phyloP scores from a whole-genome alignment of 2,113 vertebrate species.

The Asarcornis scutulata region DNA sequence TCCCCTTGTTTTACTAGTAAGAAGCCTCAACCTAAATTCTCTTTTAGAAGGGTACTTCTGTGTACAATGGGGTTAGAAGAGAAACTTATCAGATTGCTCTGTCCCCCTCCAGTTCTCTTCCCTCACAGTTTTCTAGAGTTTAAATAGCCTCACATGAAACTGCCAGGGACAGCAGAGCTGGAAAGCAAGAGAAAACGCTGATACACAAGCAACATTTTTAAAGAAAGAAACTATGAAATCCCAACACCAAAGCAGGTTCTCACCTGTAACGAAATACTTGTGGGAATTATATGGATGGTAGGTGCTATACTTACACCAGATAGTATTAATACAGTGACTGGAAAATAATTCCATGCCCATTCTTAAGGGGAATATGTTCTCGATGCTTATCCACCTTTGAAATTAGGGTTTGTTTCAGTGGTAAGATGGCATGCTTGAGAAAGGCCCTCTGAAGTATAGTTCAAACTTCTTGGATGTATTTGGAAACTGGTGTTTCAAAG shows the following conservation, averaged over 20 bases:
- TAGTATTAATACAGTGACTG: background rate
- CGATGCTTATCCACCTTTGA: background rate
- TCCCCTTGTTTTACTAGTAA: background rate
- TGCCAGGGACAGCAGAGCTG: background rate
- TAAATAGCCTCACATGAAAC: background rate
- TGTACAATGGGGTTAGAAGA: background rate
- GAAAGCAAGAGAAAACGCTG: background rate
- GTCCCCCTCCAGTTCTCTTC: background rate
- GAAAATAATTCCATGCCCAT: background rate
- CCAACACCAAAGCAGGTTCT: background rate
- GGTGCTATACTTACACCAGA: background rate
- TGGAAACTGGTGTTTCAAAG: background rate
- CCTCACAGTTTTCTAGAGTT: background rate
- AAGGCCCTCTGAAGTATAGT: background rate
- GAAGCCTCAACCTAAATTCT: background rate
- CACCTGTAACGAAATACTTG: background rate
- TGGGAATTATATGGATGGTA: background rate
- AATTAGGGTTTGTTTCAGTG: background rate
- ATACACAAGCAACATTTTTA: background rate
- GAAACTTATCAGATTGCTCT: background rate
- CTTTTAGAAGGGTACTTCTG: background rate
- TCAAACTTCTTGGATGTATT: background rate
- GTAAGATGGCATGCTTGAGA: background rate
- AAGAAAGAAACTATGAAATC: background rate
- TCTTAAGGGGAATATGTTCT: background rate